Conservation (phyloP, 2,888 invertebrate genomes). For the Nysson spinosus region DNA sequence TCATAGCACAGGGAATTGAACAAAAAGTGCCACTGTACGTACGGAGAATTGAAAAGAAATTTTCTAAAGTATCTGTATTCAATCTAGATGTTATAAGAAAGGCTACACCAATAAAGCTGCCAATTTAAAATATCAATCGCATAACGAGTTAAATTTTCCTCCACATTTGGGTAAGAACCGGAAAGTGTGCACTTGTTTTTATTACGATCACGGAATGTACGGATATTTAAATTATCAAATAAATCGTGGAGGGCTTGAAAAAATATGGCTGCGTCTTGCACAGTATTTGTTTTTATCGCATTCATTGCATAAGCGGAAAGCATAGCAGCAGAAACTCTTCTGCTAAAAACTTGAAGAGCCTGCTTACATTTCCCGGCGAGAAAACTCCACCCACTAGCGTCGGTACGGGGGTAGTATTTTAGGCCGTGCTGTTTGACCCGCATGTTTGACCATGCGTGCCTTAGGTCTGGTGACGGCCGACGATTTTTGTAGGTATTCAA, state of each 20-base stretch:
- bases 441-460: too few species aligned
- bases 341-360: neutral
- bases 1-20: neutral
- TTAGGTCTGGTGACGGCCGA: too few species aligned
- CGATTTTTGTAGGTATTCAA: too few species aligned
- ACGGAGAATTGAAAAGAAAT: neutral
- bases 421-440: too few species aligned
- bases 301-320: neutral
- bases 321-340: neutral
- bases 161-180: neutral
- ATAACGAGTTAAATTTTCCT: neutral
- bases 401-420: too few species aligned
- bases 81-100: neutral
- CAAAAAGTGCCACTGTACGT: neutral
- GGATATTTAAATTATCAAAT: slow-evolving; percentile 6
- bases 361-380: slow-evolving; percentile 10
- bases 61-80: neutral
- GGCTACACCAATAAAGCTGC: neutral
- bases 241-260: neutral
- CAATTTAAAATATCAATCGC: neutral
- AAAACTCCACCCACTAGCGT: too few species aligned
- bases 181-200: neutral
- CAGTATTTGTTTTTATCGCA: neutral
- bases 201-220: neutral
- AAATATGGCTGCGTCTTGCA: neutral